Evolutionary conservation across 2,113 vertebrate genomes (phyloP).

Genomic region (Bubo bubo): DNA sequence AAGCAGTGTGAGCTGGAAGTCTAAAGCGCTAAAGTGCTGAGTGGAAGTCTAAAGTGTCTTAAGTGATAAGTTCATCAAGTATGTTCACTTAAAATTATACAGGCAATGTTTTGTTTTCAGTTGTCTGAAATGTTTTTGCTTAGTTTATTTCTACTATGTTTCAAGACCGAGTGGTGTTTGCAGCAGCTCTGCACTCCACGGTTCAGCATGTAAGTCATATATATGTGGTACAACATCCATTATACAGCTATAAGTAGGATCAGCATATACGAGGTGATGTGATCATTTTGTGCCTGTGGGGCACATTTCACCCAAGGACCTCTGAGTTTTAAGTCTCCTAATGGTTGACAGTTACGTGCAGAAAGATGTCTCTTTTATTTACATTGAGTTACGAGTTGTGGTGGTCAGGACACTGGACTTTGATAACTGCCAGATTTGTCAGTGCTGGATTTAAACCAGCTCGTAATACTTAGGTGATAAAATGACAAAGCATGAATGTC

Average conservation of each 20-base stretch:
- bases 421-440: neutral
- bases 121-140: neutral
- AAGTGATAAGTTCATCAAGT: no score
- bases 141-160: neutral
- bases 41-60: no score
- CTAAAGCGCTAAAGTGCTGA: neutral
- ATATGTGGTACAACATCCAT: no score
- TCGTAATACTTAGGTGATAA: neutral
- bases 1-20: neutral
- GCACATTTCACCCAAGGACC: neutral
- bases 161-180: neutral
- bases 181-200: neutral
- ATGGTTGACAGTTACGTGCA: neutral
- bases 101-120: neutral
- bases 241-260: neutral
- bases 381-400: neutral
- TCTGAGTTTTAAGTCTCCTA: neutral
- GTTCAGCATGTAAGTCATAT: neutral
- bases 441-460: neutral
- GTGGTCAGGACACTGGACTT: neutral
- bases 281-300: neutral
- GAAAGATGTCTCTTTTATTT: neutral
- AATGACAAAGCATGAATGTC: neutral
- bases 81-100: neutral
- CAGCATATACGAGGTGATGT: neutral